phyloP scores from a whole-genome alignment of 2,113 vertebrate species.

The Meleagris gallopavo region DNA sequence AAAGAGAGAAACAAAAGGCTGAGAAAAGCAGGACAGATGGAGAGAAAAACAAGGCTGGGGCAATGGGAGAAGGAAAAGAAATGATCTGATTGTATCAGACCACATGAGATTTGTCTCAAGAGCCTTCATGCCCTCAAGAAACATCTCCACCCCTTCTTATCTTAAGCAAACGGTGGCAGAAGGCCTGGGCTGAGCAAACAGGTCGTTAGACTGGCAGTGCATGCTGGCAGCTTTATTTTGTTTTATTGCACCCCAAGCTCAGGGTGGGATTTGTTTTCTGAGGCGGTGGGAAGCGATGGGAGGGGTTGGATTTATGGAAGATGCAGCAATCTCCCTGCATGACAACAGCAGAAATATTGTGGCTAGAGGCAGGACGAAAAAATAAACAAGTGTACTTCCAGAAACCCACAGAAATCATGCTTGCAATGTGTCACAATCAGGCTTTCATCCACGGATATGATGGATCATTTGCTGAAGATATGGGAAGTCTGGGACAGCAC shows the following conservation, averaged over 20 bases:
- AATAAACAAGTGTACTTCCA: neutral
- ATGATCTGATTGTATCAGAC: neutral
- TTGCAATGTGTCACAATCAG: neutral
- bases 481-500: neutral
- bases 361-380: neutral
- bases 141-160: slow-evolving; percentile 37
- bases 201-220: neutral
- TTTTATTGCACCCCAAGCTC: slow-evolving; percentile 45
- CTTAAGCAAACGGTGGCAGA: slow-evolving; percentile 59
- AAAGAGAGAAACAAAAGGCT: neutral
- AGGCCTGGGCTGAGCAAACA: slow-evolving; percentile 51
- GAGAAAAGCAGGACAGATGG: neutral
- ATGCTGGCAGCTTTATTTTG: neutral
- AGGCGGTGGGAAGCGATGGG: neutral
- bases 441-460: neutral
- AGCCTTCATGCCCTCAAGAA: slow-evolving; percentile 41
- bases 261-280: slow-evolving; percentile 25
- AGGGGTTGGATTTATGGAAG: neutral
- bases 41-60: neutral
- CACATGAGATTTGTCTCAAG: neutral
- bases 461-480: neutral
- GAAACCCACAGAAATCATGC: neutral
- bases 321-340: fast-evolving
- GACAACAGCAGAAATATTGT: neutral
- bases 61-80: neutral